These are phyloP conservation scores for Machimus rusticus DNA, from an alignment of 2,888 invertebrate genomes.

Conservation along the genomic window DNA sequence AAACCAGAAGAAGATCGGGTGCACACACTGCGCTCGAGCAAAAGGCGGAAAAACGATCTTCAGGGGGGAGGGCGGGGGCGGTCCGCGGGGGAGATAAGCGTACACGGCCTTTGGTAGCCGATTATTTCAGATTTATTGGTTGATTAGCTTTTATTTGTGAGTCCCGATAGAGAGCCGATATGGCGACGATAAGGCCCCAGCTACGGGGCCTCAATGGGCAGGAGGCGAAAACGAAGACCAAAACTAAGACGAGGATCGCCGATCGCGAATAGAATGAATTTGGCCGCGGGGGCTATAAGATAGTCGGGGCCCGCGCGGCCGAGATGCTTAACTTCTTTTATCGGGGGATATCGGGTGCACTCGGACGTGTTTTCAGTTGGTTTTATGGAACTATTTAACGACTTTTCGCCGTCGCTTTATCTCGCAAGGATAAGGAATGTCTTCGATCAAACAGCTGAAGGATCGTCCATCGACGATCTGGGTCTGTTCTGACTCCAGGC, in stretches of 20 bases:
- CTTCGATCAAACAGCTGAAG: not conserved
- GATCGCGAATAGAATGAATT: slow-evolving; percentile 29
- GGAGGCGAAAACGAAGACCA: not conserved
- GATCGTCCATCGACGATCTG: not conserved
- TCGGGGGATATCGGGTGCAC: slow-evolving; percentile 28
- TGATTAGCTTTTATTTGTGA: slow-evolving; percentile 44
- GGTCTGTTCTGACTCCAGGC: not conserved
- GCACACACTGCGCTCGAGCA: not conserved
- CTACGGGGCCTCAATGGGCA: slow-evolving; percentile 17
- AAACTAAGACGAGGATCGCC: not conserved
- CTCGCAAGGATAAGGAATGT: slow-evolving; percentile 9
- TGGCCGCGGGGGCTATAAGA: slow-evolving; percentile 18
- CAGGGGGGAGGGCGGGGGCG: not conserved
- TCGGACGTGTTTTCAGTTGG: slow-evolving; percentile 10
- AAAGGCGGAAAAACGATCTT: not conserved
- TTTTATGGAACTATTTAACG: slow-evolving; percentile 34
- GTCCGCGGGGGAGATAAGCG: slow-evolving; percentile 1
- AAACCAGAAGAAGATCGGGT: not conserved
- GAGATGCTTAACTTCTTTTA: slow-evolving; percentile 30
- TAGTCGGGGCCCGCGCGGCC: not conserved
- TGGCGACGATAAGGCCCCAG: slow-evolving; percentile 24
- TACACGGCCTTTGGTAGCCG: slow-evolving; percentile 40
- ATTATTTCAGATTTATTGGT: slow-evolving; percentile 43
- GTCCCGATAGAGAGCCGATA: slow-evolving; percentile 23
- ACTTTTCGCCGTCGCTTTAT: slow-evolving; percentile 33